Percentiles rank a stretch among this genome's conserved stretches.
These are phyloP conservation scores for Hippocampus mohnikei DNA, from an alignment of 2,113 vertebrate species.

Conservation along the genomic window DNA sequence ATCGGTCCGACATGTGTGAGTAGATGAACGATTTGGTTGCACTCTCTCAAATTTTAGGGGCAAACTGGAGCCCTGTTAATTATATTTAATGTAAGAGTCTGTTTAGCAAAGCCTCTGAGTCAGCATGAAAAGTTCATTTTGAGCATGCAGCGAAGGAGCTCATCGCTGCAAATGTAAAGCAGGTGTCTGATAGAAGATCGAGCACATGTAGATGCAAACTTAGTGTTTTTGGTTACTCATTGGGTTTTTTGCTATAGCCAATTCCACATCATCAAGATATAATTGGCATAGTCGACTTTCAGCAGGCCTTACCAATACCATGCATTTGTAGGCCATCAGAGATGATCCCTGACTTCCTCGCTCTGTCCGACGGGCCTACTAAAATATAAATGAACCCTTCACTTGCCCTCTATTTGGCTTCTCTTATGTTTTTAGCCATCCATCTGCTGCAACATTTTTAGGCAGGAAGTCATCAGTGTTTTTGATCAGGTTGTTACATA, in stretches of 20 bases:
- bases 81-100: not conserved
- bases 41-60: too few species aligned
- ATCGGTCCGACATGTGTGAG: not conserved
- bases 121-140: constrained; percentile 30
- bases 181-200: constrained; percentile 41
- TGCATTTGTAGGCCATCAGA: constrained; percentile 58
- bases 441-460: constrained; percentile 32
- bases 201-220: constrained; percentile 33
- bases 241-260: constrained; percentile 6
- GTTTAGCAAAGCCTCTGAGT: constrained; percentile 21
- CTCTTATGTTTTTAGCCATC: constrained; percentile 24
- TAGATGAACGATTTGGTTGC: too few species aligned
- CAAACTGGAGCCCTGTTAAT: too few species aligned
- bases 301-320: constrained; percentile 37
- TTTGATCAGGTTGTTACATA: constrained; percentile 36
- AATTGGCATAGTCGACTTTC: constrained; percentile 25
- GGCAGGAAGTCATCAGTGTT: constrained; percentile 12
- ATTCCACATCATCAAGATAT: not conserved
- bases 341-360: constrained; percentile 36
- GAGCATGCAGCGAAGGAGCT: constrained; percentile 1
- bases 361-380: constrained; percentile 33
- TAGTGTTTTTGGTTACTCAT: constrained; percentile 28
- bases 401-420: constrained; percentile 46
- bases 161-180: constrained; percentile 22
- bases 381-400: constrained; percentile 68